Base-by-base conservation (phyloP, 1,140 invertebrate genomes). In the Hermetia illucens region DNA sequence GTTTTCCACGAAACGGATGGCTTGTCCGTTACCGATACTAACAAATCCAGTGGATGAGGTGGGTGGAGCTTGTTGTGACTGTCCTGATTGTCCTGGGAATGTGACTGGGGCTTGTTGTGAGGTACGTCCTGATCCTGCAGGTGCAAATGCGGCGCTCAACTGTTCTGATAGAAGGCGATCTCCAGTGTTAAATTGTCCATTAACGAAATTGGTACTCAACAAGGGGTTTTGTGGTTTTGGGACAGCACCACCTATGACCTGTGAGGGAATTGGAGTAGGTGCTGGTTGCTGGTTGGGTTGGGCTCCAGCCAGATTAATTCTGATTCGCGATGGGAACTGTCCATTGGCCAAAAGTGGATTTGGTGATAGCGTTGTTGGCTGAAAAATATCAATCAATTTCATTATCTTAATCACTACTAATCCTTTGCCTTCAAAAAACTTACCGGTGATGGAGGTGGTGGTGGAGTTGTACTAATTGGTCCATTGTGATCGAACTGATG, bases 401-500 rank as follows among this genome's bases (percentile, higher is more conserved):
- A 15, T 22, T 29, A 5, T n/a, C 29, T 21, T 19, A 24, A 25
- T 17, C 9, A 24, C 10, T 18, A 19, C 31, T 29, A 2, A 29
- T 6, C 17, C n/a, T n/a, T n/a, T n/a, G n/a, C n/a, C n/a, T n/a
- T n/a, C n/a, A n/a, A n/a, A n/a, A n/a, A n/a, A 36, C 65, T 55
- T 35, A 61, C 52, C 8, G 68, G 62, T 4, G 67, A 64, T 9
- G 72, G 69, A 3, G 74, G 67, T 1, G 66, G 58, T 22, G 66
- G 52, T 1, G 62, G 64, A 0, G 67, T 64, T 1, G 61, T 55
- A 17, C 72, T 71, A 29, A 76, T 61, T 12, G 69, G 69, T 2
- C 77, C 77, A 42, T 83, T 75, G 47, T 84, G 79, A 46, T 76
- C 75, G 46, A 75, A 82, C 43, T 80, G 75, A 49, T 84, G 79